Evolutionary conservation across 2,888 invertebrate species (phyloP).

Genomic region (Diarsia brunnea): DNA sequence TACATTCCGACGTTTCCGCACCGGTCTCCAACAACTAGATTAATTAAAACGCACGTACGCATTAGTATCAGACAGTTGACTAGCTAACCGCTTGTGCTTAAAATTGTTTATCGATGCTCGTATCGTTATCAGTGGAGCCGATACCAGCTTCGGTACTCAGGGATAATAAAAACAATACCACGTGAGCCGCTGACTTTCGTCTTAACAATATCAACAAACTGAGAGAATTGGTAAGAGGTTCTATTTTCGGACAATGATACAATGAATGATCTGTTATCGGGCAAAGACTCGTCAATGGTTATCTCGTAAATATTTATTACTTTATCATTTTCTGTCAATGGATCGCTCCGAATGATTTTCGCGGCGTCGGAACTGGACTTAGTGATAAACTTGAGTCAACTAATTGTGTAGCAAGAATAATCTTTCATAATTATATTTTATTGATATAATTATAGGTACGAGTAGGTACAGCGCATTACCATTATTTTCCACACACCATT

Average conservation of each 20-base stretch:
- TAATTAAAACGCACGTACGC: slow-evolving; percentile 74
- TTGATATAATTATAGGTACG: neutral
- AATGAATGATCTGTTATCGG: slow-evolving; percentile 85
- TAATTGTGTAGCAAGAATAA: neutral
- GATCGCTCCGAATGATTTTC: slow-evolving; percentile 16
- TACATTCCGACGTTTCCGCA: slow-evolving; percentile 77
- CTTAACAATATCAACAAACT: slow-evolving; percentile 77
- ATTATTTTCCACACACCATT: neutral
- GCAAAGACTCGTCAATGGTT: slow-evolving; percentile 80
- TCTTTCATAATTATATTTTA: neutral
- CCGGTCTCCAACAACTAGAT: slow-evolving; percentile 69
- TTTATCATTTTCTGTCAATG: slow-evolving; percentile 49
- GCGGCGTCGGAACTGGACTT: neutral
- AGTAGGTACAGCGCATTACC: neutral
- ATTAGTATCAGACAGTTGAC: slow-evolving; percentile 51
- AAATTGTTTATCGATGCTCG: slow-evolving; percentile 72
- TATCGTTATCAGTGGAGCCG: slow-evolving; percentile 79
- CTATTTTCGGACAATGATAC: slow-evolving; percentile 85
- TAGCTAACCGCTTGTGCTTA: slow-evolving; percentile 47
- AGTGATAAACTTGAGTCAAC: neutral
- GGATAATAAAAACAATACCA: slow-evolving; percentile 89
- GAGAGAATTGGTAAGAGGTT: slow-evolving; percentile 81
- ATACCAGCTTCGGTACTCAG: slow-evolving; percentile 75
- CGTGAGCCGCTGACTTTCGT: slow-evolving; percentile 79
- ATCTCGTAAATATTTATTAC: slow-evolving; percentile 64